phyloP scores from a whole-genome alignment of 2,113 vertebrate species.

The Odobenus rosmarus region DNA sequence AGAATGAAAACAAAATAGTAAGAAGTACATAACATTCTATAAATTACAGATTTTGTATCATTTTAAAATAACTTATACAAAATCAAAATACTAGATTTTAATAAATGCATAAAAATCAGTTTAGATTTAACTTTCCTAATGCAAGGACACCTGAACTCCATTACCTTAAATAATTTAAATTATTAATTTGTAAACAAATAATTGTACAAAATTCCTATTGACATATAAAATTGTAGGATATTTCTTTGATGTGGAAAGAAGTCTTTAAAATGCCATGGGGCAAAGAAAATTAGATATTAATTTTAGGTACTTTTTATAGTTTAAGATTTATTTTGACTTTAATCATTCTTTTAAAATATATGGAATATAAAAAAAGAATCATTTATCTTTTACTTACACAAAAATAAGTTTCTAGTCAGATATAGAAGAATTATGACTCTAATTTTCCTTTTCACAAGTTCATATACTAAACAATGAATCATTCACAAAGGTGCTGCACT shows the following conservation, averaged over 20 bases:
- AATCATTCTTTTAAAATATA: constrained; percentile 35
- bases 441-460: constrained; percentile 59
- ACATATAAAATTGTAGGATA: not conserved
- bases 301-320: not conserved
- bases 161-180: not conserved
- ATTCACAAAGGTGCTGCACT: constrained; percentile 24
- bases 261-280: not conserved
- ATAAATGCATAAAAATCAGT: not conserved
- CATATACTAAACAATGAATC: constrained; percentile 65
- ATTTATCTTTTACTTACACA: constrained; percentile 31
- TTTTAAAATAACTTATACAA: not conserved
- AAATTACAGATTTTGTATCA: not conserved
- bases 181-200: not conserved
- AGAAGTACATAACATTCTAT: not conserved
- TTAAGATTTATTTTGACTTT: constrained; percentile 33
- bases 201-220: not conserved
- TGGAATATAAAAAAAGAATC: constrained; percentile 24
- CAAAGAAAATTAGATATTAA: not conserved
- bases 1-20: not conserved
- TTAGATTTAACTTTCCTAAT: not conserved
- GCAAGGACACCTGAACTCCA: not conserved
- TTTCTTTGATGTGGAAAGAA: not conserved
- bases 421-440: constrained; percentile 62
- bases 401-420: constrained; percentile 55
- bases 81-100: not conserved